These are phyloP conservation scores for Caenorhabditis tropicalis DNA, from an alignment of 1,140 invertebrate genomes.

Conservation along the genomic window DNA sequence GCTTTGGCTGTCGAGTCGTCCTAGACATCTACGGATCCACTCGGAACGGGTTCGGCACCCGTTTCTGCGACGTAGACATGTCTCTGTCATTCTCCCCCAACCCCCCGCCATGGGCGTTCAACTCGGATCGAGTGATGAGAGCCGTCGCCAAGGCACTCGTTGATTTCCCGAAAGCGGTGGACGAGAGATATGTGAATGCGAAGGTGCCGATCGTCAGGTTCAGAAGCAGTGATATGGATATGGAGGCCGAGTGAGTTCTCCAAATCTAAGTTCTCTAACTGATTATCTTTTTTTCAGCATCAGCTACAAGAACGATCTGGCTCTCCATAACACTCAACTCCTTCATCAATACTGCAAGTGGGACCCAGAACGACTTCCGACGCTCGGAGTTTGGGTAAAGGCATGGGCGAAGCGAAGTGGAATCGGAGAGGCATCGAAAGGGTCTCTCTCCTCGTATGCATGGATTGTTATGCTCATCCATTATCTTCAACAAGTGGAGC, in stretches of 20 bases:
- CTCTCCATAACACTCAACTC: constrained; percentile 90
- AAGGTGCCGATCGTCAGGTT: constrained; percentile 72
- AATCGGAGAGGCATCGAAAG: constrained; percentile 91
- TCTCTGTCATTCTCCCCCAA: constrained; percentile 82
- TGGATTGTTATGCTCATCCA: constrained; percentile 92
- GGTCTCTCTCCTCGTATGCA: constrained; percentile 93
- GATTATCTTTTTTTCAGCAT: constrained; percentile 86
- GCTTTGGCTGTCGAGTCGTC: constrained; percentile 3
- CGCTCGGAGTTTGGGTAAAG: constrained; percentile 72
- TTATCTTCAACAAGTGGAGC: constrained; percentile 86
- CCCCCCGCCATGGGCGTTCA: constrained; percentile 59
- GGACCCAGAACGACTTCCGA: constrained; percentile 16
- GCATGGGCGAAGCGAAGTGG: constrained; percentile 87
- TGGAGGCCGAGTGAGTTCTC: constrained; percentile 76
- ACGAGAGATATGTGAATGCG: constrained; percentile 80
- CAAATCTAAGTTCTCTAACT: too few relatives aligned
- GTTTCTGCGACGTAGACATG: constrained; percentile 90
- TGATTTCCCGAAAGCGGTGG: constrained; percentile 55
- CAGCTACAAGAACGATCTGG: constrained; percentile 92
- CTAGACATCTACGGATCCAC: constrained; percentile 85
- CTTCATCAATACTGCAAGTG: constrained; percentile 85
- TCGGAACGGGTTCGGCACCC: constrained; percentile 88
- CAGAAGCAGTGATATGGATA: constrained; percentile 67
- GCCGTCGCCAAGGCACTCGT: constrained; percentile 79
- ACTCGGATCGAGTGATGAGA: constrained; percentile 73